A percentile compares a stretch with the other conserved stretches of the same genome.
phyloP scores from a whole-genome alignment of 1,140 invertebrate genomes.

The Bombyx mori region ASM3026992v2 NC_085131.1:6298501-6299000 shows the following conservation, averaged over 20 bases:
- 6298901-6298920: conserved; percentile 64
- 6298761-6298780: conserved; percentile 27
- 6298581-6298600: too few species aligned
- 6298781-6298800: conserved; percentile 52
- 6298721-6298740: conserved; percentile 63
- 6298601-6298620: too few species aligned
- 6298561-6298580: too few species aligned
- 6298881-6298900: conserved; percentile 59
- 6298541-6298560: too few species aligned
- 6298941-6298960: conserved; percentile 30
- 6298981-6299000: conserved; percentile 37
- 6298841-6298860: conserved; percentile 64
- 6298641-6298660: too few species aligned
- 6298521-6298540: too few species aligned
- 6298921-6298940: conserved; percentile 31
- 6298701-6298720: conserved; percentile 28
- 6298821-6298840: conserved; percentile 70
- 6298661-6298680: conserved; percentile 8
- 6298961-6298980: conserved; percentile 23
- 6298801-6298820: conserved; percentile 65
- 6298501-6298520: too few species aligned
- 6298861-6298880: conserved; percentile 62
- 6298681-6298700: conserved; percentile 17
- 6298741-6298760: conserved; percentile 65
- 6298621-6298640: too few species aligned